phyloP scores from a whole-genome alignment of 2,888 invertebrate genomes.

The Cheiracanthium punctorium region DNA sequence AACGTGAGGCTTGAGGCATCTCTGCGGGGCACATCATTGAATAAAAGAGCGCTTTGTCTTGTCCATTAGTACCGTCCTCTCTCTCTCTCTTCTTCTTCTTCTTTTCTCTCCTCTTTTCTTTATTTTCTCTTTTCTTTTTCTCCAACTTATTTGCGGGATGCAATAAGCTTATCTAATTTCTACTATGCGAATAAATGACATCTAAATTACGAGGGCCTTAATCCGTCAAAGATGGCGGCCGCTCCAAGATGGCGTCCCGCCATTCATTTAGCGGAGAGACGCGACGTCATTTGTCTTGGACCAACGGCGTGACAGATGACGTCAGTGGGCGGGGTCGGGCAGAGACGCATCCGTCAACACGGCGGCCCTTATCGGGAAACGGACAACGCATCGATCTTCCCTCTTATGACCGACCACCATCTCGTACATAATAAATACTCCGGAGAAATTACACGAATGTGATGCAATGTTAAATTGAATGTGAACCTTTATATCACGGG shows the following conservation, averaged over 20 bases:
- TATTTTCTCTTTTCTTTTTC: not conserved
- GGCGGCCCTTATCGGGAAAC: slow-evolving; percentile 58
- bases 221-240: slow-evolving; percentile 67
- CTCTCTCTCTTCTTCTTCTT: slow-evolving; percentile 17
- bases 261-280: slow-evolving; percentile 5
- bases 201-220: slow-evolving; percentile 65
- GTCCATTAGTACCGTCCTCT: slow-evolving; percentile 30
- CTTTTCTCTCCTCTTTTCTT: slow-evolving; percentile 15
- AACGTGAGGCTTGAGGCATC: not conserved
- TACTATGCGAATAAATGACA: slow-evolving; percentile 59
- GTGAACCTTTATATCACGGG: too few relatives aligned
- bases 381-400: slow-evolving; percentile 60
- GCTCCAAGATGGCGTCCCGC: slow-evolving; percentile 63
- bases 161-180: slow-evolving; percentile 69
- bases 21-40: slow-evolving; percentile 1
- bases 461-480: not conserved
- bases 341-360: slow-evolving; percentile 62
- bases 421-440: slow-evolving; percentile 7
- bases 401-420: slow-evolving; percentile 3
- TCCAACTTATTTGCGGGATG: slow-evolving; percentile 35
- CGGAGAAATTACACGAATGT: not conserved
- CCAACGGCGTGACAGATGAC: slow-evolving; percentile 69
- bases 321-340: slow-evolving; percentile 67
- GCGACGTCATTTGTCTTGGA: slow-evolving; percentile 66
- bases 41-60: slow-evolving; percentile 59